Evolutionary conservation across 2,113 vertebrate genomes (phyloP).

Genomic region (Archilochus colubris): DNA sequence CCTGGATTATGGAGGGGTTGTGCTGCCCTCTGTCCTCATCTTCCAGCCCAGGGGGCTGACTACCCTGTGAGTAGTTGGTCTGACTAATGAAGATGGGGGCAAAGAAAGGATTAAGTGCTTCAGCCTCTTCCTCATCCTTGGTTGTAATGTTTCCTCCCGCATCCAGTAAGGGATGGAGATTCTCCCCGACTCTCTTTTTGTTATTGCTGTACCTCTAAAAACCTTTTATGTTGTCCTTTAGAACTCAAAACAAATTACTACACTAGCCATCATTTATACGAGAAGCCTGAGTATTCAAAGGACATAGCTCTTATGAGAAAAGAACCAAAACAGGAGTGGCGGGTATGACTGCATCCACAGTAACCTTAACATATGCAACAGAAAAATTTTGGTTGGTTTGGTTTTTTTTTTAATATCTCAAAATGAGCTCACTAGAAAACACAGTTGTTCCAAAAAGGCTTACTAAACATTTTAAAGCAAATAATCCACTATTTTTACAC

Average conservation of each 20-base stretch:
- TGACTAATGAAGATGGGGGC: too few relatives aligned
- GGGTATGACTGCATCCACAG: not conserved
- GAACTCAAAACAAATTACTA: not conserved
- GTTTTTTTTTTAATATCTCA: too few relatives aligned
- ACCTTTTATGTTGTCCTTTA: not conserved
- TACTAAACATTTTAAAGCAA: not conserved
- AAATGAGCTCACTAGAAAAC: not conserved
- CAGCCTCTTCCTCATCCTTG: too few relatives aligned
- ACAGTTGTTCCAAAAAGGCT: not conserved
- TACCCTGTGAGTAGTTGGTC: too few relatives aligned
- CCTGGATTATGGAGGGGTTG: too few relatives aligned
- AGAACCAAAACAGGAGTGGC: not conserved
- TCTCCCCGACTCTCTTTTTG: too few relatives aligned
- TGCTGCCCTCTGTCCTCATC: too few relatives aligned
- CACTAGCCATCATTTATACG: not conserved
- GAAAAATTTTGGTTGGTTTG: not conserved
- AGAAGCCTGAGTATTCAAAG: not conserved
- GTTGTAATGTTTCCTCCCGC: too few relatives aligned
- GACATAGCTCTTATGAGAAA: not conserved
- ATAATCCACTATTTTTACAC: not conserved
- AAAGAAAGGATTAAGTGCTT: too few relatives aligned
- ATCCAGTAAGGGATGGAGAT: too few relatives aligned
- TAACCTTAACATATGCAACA: accelerated
- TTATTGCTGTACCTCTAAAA: too few relatives aligned
- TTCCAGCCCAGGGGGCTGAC: too few relatives aligned